A percentile compares a stretch with the other conserved stretches of the same genome.
These are phyloP conservation scores for Rattus norvegicus DNA, from an alignment of 2,113 vertebrate species.

Conservation along the genomic window GRCr8 NC_086021.1:49085001-49085500, in stretches of 20 bases:
- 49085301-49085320: background rate
- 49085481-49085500: background rate
- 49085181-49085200: background rate
- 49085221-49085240: background rate
- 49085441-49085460: background rate
- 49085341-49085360: background rate
- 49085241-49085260: background rate
- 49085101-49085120: background rate
- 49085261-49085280: background rate
- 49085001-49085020: background rate
- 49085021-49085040: background rate
- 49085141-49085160: background rate
- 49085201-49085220: background rate
- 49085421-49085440: background rate
- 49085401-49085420: background rate
- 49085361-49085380: background rate
- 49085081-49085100: background rate
- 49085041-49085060: background rate
- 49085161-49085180: background rate
- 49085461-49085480: background rate
- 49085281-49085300: background rate
- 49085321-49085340: background rate
- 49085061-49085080: background rate
- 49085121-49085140: background rate
- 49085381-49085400: background rate